Base-by-base conservation (phyloP, 2,113 vertebrate species). In the Triplophysa siluroides region DNA sequence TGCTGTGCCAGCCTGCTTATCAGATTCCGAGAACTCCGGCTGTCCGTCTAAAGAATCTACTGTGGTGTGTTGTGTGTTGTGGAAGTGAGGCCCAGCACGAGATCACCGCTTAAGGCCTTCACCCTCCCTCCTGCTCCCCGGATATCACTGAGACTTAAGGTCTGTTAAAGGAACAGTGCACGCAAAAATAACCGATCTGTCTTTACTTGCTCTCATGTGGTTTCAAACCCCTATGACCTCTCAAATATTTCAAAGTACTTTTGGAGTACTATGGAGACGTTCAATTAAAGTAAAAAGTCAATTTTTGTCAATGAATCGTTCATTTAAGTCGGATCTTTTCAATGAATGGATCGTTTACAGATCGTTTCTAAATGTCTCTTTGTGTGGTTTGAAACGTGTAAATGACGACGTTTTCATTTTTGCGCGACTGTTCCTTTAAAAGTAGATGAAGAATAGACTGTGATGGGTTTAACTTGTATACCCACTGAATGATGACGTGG, bases 21-120 rank as follows among this genome's bases (percentile, higher is more conserved):
- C 88, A 85, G 89, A 86, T 90, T 88, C 88, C 85, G 45, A 83
- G 50, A 74, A 66, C 87, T 88, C 89, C 88, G 76, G 86, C 90
- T 91, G 89, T 90, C 73, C 78, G 69, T 84, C 91, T 92, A 92
- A 84, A 68, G 85, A 87, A 85, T 88, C 91, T 94, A 92, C 86
- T 66, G 78, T 90, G 83, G 87, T 90, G 90, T 86, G 84, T 85
- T 86, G 81, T 78, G 79, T 62, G 19, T 43, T 83, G 68, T 77
- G 84, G 86, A 89, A 87, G 86, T 88, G 90, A 88, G 78, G 87
- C 90, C 91, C 90, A 88, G 87, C 89, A 83, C 78, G 82, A 79
- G 86, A 89, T 86, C 88, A 86, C 85, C 61, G 80, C 87, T 88
- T 88, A 84, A 82, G 82, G 85, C 81, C 79, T 86, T 90, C 83